phyloP scores from a whole-genome alignment of 2,797 vertebrate species.

The Rallus crepitans region DNA sequence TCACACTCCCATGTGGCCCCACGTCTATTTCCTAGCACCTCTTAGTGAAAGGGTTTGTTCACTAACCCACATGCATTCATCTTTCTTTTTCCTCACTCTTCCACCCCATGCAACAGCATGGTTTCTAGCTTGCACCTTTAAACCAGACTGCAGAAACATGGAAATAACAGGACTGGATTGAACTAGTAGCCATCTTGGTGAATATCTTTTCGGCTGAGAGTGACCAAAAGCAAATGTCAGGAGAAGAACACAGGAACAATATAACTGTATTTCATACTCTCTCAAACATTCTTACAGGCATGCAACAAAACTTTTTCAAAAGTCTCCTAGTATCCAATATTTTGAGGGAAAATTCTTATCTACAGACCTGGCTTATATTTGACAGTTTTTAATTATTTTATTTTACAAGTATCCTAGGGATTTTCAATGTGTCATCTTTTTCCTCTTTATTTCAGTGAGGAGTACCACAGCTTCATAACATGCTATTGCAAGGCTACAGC shows the following conservation, averaged over 20 bases:
- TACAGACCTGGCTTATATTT: background rate
- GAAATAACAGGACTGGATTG: background rate
- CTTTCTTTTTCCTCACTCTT: background rate
- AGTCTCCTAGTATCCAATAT: background rate
- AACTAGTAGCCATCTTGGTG: background rate
- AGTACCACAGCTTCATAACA: background rate
- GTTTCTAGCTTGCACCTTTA: background rate
- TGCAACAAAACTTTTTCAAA: background rate
- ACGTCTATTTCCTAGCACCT: background rate
- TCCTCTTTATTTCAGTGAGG: background rate
- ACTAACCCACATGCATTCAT: rapidly evolving
- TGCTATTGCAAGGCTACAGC: background rate
- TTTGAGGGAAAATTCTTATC: background rate
- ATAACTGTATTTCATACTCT: background rate
- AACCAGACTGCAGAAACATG: background rate
- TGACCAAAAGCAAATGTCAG: background rate
- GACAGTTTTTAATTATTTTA: background rate
- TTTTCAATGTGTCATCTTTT: background rate
- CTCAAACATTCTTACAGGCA: background rate
- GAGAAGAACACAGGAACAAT: background rate
- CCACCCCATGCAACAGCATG: rapidly evolving
- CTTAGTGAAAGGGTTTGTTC: background rate
- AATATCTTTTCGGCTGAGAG: background rate
- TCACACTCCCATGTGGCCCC: background rate
- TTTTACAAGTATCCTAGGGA: background rate